Base-by-base conservation (phyloP, 2,797 vertebrate genomes). In the Fistularia commersonii region DNA sequence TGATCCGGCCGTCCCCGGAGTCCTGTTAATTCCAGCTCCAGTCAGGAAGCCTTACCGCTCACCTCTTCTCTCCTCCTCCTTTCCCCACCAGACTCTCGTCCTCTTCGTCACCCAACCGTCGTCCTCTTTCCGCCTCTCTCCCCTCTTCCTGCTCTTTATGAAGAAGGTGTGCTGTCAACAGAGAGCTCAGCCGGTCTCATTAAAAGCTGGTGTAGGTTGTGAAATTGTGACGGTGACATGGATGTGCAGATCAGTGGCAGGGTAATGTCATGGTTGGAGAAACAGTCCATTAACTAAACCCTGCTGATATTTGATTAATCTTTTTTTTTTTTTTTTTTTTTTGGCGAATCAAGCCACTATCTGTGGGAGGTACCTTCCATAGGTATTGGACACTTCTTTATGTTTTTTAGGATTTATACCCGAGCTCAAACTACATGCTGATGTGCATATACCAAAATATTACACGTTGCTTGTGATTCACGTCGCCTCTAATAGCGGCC, bases 1-100 rank as follows among this genome's bases (percentile, higher is more conserved):
- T 87, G 84, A 89, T 83, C 76, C 76, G 79, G 78, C 55, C 64
- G 49, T 90, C 84, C 85, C 86, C 13, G 51, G 84, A 80, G 87
- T 66, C 85, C 88, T 87, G 89, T 90, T 92, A 88, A 90, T 90
- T 90, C 85, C 83, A 84, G 84, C 87, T 87, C 81, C 3, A 48
- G 81, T 84, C 85, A 72, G 73, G 72, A 66, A 80, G 79, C 72
- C 72, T 84, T 55, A 38, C 72, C 67, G 74, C 81, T 86, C 85
- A 81, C 78, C 78, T 74, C 74, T 84, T 79, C 81, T 76, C 67
- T 76, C 65, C 64, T 77, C 61, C 50, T 67, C 53, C 59, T 66
- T 68, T 62, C 54, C 51, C 64, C 54, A 31, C 40, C 46, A 64
- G 36, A 45, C 65, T 73, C 46, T 67, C 56, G 50, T 70, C 39